phyloP scores from a whole-genome alignment of 2,888 invertebrate species.

The Tenthredo notha region DNA sequence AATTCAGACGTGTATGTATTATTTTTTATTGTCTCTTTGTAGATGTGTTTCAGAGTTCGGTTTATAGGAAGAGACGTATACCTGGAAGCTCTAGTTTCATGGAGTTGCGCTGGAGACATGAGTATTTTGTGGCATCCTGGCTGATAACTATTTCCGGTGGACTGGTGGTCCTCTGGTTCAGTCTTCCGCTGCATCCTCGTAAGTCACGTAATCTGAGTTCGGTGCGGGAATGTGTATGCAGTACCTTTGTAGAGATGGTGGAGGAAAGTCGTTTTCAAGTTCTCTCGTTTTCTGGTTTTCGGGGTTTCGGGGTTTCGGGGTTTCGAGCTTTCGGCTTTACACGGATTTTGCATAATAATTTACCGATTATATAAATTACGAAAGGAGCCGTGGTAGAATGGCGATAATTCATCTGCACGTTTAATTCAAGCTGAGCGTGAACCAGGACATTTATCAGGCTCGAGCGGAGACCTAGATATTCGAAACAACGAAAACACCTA shows the following conservation, averaged over 20 bases:
- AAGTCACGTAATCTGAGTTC: slow-evolving; percentile 38
- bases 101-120: neutral
- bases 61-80: neutral
- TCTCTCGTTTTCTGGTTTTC: slow-evolving; percentile 17
- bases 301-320: neutral
- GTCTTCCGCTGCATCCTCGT: slow-evolving; percentile 23
- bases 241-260: neutral
- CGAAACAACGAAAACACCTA: slow-evolving; percentile 34
- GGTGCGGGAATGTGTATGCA: neutral
- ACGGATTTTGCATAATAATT: slow-evolving; percentile 20
- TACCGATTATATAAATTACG: slow-evolving; percentile 44
- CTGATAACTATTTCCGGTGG: slow-evolving; percentile 36
- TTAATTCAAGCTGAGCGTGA: slow-evolving; percentile 47
- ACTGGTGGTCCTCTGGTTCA: slow-evolving; percentile 5
- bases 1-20: neutral
- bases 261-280: neutral
- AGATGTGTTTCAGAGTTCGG: neutral
- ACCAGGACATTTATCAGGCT: slow-evolving; percentile 50
- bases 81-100: neutral
- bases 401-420: slow-evolving; percentile 47
- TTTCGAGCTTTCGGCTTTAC: neutral
- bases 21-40: neutral
- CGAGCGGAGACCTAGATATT: slow-evolving; percentile 31
- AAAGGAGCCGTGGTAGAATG: neutral
- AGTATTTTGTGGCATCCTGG: slow-evolving; percentile 32